Base-by-base conservation (phyloP, 1,140 invertebrate species). In the Neuroterus valhalla region DNA sequence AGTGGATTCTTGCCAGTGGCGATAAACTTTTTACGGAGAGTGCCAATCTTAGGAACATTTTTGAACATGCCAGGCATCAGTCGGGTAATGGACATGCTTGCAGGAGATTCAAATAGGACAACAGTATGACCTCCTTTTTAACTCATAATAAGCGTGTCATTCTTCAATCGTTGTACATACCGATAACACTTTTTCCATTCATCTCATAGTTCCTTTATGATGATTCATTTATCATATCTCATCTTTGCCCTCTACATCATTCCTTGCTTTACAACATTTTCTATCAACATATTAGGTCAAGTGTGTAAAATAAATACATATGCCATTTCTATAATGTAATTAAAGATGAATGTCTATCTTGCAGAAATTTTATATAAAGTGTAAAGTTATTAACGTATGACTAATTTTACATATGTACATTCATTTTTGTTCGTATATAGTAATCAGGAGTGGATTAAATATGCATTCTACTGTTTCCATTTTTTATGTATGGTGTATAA, bases 1-100 rank as follows among this genome's bases (percentile, higher is more conserved):
- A 94, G 95, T 91, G 95, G 96, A 46, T 98, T 96, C 89, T 92
- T 97, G 82, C 96, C 97, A 69, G 96, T 97, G 67, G 95, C 94
- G n/a, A 92, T 97, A 42, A 96, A 97, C 84, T 98, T 97, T 88
- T 89, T 98, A 44, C 91, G 95, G 79, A 93, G 95, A 85, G 92
- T 96, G 67, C 95, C 95, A 72, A 87, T 96, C 38, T 83, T 96
- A 44, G 95, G 95, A 44, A 94, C 93, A 19, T 76, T 96, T 66
- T 89, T 96, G 48, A 95, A 93, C 86, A 89, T 96, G 84, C 95
- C 95, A 66, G 93, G 95, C 50, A 93, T 96, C 68, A 92, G 93
- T 87, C 82, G 88, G 81, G 90, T 93, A 76, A 81, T 93, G 78
- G 91, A 93, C 78, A 90, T 90, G 84, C 80, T 94, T 67, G 92